These are phyloP conservation scores for Odontesthes bonariensis DNA, from an alignment of 2,113 vertebrate species.

Conservation along the genomic window DNA sequence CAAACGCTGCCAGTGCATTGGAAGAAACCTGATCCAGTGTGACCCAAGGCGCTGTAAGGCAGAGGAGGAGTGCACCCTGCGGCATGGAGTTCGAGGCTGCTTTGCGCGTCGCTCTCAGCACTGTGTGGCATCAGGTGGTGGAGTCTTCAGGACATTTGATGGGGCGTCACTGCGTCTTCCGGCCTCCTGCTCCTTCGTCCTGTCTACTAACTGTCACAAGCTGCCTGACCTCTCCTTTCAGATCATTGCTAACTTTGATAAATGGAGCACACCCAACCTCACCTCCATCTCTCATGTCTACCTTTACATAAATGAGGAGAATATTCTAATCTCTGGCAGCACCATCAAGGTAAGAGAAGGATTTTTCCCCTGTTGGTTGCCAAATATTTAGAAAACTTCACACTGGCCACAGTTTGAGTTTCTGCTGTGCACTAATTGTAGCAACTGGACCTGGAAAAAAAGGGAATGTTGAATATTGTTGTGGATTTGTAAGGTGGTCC, in stretches of 20 bases:
- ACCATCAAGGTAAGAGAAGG: conserved; percentile 89
- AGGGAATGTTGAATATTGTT: background rate
- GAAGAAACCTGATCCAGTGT: conserved; percentile 97
- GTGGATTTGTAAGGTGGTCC: background rate
- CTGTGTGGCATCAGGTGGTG: conserved; percentile 92
- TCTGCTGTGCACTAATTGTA: background rate
- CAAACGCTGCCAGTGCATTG: conserved; percentile 96
- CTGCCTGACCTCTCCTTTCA: conserved; percentile 98
- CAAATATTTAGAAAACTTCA: background rate
- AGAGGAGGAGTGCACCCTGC: conserved; percentile 90
- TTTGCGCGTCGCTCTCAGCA: conserved; percentile 90
- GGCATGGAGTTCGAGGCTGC: conserved; percentile 90
- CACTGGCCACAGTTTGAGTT: background rate
- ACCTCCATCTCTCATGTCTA: conserved; percentile 96
- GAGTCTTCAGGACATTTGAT: conserved; percentile 96
- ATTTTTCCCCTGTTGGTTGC: background rate
- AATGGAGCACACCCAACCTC: conserved; percentile 96
- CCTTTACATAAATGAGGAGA: conserved; percentile 98
- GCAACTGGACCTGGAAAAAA: background rate
- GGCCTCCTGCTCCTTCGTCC: conserved; percentile 96
- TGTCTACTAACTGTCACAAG: conserved; percentile 98
- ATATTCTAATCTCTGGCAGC: conserved; percentile 95
- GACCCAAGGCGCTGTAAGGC: conserved; percentile 95
- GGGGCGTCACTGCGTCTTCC: conserved; percentile 96
- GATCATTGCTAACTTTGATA: conserved; percentile 98